These are phyloP conservation scores for Caenorhabditis doughertyi DNA, from an alignment of 2,888 invertebrate species.

Conservation along the genomic window DNA sequence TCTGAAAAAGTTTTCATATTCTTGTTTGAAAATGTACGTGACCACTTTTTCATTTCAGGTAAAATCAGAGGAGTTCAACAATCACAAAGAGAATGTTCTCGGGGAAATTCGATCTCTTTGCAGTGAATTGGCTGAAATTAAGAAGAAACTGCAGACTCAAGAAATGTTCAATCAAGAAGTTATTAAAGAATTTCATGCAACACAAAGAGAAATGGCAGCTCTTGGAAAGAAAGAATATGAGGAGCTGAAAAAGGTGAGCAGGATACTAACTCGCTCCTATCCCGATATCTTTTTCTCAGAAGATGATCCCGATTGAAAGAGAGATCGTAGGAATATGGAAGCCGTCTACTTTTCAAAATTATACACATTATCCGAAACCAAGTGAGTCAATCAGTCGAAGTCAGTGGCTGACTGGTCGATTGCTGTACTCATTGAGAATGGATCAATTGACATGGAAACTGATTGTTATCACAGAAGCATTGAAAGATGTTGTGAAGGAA, in stretches of 20 bases:
- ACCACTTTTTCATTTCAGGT: background rate
- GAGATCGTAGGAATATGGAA: slow-evolving; percentile 18
- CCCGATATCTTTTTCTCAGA: background rate
- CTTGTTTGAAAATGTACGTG: too few relatives aligned
- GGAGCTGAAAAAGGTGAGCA: background rate
- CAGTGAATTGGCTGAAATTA: background rate
- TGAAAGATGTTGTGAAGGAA: background rate
- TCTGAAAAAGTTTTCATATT: too few relatives aligned
- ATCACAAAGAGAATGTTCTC: background rate
- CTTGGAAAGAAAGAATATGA: background rate
- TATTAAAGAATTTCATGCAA: background rate
- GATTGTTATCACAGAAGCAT: background rate
- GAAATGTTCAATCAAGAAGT: background rate
- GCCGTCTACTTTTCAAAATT: background rate
- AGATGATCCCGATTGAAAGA: background rate
- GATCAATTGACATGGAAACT: background rate
- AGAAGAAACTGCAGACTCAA: background rate
- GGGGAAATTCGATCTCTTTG: background rate
- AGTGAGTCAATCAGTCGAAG: background rate
- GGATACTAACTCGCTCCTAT: too few relatives aligned
- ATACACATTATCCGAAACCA: background rate
- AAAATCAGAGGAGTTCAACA: background rate
- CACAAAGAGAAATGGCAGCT: background rate
- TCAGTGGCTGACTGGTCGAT: background rate
- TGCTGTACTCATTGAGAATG: background rate